A percentile compares a stretch with the other conserved stretches of the same genome.
Conservation (phyloP, 2,888 invertebrate species). For the Cephus pulcher region DNA sequence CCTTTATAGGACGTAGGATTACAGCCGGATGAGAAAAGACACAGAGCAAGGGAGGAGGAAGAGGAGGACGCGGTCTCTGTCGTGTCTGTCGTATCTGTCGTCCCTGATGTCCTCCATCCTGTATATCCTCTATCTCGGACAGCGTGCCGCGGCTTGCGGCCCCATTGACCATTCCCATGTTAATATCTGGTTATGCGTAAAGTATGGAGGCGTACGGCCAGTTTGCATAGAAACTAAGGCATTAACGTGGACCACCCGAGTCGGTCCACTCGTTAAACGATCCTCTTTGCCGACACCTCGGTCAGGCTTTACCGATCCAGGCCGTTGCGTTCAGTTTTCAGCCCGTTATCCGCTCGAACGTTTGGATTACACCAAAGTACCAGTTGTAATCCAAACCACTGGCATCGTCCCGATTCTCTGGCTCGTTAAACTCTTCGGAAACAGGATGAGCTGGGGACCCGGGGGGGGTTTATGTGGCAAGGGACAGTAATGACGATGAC, state of each 20-base stretch:
- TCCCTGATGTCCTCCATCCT: not conserved
- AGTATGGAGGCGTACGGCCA: constrained; percentile 63
- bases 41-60: too few species aligned
- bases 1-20: too few species aligned
- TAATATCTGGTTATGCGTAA: constrained; percentile 64
- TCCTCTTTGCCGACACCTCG: constrained; percentile 58
- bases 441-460: too few species aligned
- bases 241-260: constrained; percentile 63
- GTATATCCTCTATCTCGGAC: constrained; percentile 28
- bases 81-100: too few species aligned
- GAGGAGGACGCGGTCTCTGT: too few species aligned
- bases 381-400: not conserved
- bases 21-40: too few species aligned
- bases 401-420: too few species aligned
- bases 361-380: constrained; percentile 4
- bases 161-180: constrained; percentile 60
- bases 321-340: constrained; percentile 37
- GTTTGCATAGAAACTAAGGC: constrained; percentile 65
- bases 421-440: too few species aligned
- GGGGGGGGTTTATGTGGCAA: too few species aligned
- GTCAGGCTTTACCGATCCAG: constrained; percentile 31
- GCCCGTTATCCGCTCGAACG: constrained; percentile 29
- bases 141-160: constrained; percentile 25
- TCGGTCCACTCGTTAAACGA: constrained; percentile 61
- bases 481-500: too few species aligned